A percentile compares a stretch with the other conserved stretches of the same genome.
Conservation (phyloP, 1,140 invertebrate species). For the Drosophila kepulauana region DNA sequence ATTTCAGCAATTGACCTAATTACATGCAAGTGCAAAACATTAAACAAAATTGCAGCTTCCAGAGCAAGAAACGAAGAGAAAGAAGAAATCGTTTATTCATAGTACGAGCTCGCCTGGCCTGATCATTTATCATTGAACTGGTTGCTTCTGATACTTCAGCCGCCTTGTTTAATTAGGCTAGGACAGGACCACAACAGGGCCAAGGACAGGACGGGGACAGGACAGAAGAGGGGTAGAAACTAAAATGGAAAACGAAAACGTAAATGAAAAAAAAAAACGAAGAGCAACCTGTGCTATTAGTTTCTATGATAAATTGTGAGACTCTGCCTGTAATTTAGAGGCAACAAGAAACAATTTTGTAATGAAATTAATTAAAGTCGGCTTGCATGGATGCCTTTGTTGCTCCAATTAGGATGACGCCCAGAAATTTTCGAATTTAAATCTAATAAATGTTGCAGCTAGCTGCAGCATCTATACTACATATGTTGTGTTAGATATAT, state of each 20-base stretch:
- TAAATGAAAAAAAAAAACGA: conserved; percentile 16
- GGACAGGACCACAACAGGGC: conserved; percentile 12
- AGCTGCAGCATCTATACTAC: neutral
- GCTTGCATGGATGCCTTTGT: conserved; percentile 6
- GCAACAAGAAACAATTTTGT: conserved; percentile 66
- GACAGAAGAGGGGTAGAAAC: neutral
- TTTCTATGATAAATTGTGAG: conserved; percentile 74
- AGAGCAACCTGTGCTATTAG: conserved; percentile 10
- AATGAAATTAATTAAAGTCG: conserved; percentile 74
- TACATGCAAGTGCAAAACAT: conserved; percentile 58
- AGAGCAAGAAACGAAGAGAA: neutral
- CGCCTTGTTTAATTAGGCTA: conserved; percentile 62
- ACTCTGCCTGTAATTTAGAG: conserved; percentile 50
- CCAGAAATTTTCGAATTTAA: conserved; percentile 42
- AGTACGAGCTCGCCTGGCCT: neutral
- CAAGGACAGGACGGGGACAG: neutral
- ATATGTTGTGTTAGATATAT: no score
- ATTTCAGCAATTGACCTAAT: conserved; percentile 74
- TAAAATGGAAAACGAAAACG: conserved; percentile 26
- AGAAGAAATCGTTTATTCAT: conserved; percentile 53
- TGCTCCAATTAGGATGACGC: conserved; percentile 64
- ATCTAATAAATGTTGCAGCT: conserved; percentile 70
- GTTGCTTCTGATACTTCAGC: conserved; percentile 12
- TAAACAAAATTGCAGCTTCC: conserved; percentile 23
- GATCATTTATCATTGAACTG: conserved; percentile 38